Evolutionary conservation across 2,888 invertebrate genomes (phyloP).

Genomic region (Adelognathus sp.): DNA sequence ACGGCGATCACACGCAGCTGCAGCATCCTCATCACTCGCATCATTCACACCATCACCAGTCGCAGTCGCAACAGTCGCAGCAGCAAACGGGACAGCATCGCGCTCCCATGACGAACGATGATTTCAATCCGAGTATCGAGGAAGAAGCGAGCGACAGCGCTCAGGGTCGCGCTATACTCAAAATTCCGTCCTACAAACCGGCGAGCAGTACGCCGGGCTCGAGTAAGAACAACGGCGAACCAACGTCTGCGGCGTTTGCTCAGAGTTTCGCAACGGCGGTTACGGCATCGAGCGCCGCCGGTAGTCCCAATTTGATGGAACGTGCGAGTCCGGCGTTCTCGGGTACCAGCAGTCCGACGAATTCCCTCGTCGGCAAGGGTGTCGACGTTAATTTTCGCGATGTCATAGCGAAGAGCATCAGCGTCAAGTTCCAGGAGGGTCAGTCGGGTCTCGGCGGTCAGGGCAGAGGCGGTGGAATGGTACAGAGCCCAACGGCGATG

Average conservation of each 20-base stretch:
- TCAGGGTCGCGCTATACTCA: conserved; percentile 88
- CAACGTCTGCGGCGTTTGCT: conserved; percentile 73
- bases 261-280: conserved; percentile 72
- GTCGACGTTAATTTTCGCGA: conserved; percentile 89
- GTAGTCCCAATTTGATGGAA: conserved; percentile 81
- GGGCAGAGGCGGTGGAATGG: conserved; percentile 70
- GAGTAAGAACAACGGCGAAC: conserved; percentile 76
- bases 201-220: conserved; percentile 74
- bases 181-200: conserved; percentile 96
- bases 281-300: conserved; percentile 69
- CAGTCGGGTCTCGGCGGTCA: conserved; percentile 80
- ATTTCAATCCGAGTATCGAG: conserved; percentile 79
- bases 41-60: conserved; percentile 66
- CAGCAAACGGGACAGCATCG: conserved; percentile 66
- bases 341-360: conserved; percentile 82
- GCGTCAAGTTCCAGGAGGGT: conserved; percentile 89
- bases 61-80: conserved; percentile 67
- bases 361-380: conserved; percentile 82
- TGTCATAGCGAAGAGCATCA: conserved; percentile 95
- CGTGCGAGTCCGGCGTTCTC: conserved; percentile 82
- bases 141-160: conserved; percentile 80
- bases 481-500: conserved; percentile 83
- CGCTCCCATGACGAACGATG: conserved; percentile 81
- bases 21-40: conserved; percentile 69
- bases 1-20: conserved; percentile 76